A percentile compares a stretch with the other conserved stretches of the same genome.
Conservation (phyloP, 2,888 invertebrate species). For the Stegana nigrithorax region DNA sequence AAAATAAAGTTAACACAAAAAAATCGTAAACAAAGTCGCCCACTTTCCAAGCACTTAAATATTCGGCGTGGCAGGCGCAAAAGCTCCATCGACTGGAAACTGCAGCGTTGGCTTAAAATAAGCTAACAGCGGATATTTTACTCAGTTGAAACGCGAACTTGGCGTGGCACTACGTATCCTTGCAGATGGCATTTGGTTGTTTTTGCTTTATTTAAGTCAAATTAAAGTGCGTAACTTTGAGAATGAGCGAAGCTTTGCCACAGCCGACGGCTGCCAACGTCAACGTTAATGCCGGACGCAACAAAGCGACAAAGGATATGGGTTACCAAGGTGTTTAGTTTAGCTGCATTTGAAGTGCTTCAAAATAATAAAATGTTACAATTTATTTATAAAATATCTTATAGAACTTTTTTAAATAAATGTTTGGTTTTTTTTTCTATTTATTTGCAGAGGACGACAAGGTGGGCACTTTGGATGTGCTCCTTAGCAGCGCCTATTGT, state of each 20-base stretch:
- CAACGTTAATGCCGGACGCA: not conserved
- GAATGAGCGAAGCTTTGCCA: not conserved
- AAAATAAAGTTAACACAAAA: not conserved
- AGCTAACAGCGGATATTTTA: no score
- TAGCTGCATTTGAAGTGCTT: no score
- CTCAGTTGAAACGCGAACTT: no score
- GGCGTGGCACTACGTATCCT: no score
- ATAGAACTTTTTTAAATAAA: not conserved
- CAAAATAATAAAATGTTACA: no score
- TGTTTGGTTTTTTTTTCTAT: constrained; percentile 2
- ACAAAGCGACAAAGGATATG: not conserved
- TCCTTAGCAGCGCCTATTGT: constrained; percentile 89
- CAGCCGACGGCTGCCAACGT: not conserved
- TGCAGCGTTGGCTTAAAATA: not conserved
- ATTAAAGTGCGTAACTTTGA: no score
- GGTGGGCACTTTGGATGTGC: constrained; percentile 83
- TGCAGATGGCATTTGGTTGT: no score
- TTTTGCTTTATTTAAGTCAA: no score
- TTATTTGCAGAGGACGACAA: constrained; percentile 66
- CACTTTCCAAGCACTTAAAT: no score
- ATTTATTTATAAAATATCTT: no score
- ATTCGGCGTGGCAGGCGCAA: no score
- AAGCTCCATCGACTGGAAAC: not conserved
- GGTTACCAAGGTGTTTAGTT: not conserved
- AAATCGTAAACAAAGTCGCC: no score